phyloP scores from a whole-genome alignment of 1,140 invertebrate species.

The Bombus turneri region DNA sequence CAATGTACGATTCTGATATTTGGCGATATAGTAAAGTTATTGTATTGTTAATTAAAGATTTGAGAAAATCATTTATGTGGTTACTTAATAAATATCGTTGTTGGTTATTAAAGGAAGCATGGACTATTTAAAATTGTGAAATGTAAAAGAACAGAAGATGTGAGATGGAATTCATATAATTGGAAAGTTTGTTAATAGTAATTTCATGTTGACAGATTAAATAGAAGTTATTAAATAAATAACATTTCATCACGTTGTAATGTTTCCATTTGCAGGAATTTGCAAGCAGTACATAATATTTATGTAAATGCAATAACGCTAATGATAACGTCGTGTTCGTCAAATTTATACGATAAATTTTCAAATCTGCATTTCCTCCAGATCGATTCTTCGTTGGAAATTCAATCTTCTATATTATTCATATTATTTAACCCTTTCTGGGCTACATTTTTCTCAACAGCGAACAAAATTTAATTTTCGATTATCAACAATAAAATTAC shows the following conservation, averaged over 20 bases:
- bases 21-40: too few relatives aligned
- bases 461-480: too few relatives aligned
- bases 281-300: background rate
- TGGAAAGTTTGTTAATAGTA: background rate
- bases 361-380: background rate
- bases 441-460: too few relatives aligned
- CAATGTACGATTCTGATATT: background rate
- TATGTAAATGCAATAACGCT: background rate
- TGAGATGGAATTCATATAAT: background rate
- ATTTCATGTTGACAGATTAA: background rate
- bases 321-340: background rate
- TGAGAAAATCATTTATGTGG: background rate
- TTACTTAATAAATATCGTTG: too few relatives aligned
- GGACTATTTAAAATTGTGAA: background rate
- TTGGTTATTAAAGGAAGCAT: too few relatives aligned
- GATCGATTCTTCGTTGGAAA: background rate
- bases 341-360: background rate
- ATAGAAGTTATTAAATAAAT: background rate
- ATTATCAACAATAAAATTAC: too few relatives aligned
- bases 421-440: too few relatives aligned
- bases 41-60: background rate
- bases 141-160: background rate
- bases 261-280: background rate
- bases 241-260: background rate
- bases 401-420: too few relatives aligned